Base-by-base conservation (phyloP, 2,888 invertebrate genomes). In the Cerastoderma edule region DNA sequence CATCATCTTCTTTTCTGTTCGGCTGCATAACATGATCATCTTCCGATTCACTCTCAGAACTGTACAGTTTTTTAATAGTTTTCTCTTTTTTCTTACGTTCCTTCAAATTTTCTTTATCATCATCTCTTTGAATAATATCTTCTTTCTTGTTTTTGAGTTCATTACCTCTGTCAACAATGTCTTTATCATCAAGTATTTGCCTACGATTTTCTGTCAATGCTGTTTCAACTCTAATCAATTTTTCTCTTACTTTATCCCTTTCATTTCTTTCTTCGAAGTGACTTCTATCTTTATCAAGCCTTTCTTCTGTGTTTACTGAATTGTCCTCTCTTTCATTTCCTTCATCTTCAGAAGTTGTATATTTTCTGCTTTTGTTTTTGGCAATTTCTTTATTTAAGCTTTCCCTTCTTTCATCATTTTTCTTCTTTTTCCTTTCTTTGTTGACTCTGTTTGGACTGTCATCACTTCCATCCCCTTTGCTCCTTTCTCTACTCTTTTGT, bases 401-500 rank as follows among this genome's bases (percentile, higher is more conserved):
- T 16, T 39, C 33, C 19, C 22, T 33, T 8, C 32, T 48, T 10
- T 50, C 50, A 19, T 35, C 33, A 53, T 53, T 66, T 24, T 30
- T 65, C 22, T 60, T 60, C 39, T 39, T 39, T 22, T 39, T 24
- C 30, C 30, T 65, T 27, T 71, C 71, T 35, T 22, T 44, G 32
- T 57, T 65, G 10, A 53, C 44, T 27, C 24, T 70, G 6, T 16
- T 33, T n/a, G 30, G 13, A 46, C 57, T 60, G n/a, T 65, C 57
- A 32, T 39, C 60, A 39, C 65, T 71, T 0, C 54, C 70, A 10
- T 64, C 64, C 35, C 65, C 64, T 28, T 16, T 19, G 54, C 71
- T 71, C 22, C 28, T 56, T 16, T 60, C 60, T 46, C 44, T 60
- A 27, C 32, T 57, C 30, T 53, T 65, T 24, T 60, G 70, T 27